phyloP scores from a whole-genome alignment of 1,140 invertebrate species.

The Danaus plexippus region DNA sequence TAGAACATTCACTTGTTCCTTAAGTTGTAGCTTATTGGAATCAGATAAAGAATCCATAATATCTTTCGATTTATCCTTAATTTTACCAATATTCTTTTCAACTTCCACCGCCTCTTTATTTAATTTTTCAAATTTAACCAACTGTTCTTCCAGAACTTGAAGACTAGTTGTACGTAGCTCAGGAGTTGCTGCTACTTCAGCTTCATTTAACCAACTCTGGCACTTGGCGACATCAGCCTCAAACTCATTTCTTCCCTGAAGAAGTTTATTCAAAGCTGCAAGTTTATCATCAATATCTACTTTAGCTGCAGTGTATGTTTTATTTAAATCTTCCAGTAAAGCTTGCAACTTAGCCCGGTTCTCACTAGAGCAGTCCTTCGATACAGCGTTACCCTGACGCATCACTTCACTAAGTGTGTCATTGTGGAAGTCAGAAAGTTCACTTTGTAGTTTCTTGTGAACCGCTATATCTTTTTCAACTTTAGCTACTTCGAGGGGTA shows the following conservation, averaged over 20 bases:
- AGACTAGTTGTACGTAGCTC: conserved; percentile 84
- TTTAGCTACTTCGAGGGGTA: conserved; percentile 80
- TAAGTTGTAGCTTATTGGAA: conserved; percentile 85
- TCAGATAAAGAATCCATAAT: conserved; percentile 87
- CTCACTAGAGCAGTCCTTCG: conserved; percentile 85
- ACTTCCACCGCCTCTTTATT: conserved; percentile 82
- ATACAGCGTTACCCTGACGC: conserved; percentile 81
- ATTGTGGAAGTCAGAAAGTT: conserved; percentile 85
- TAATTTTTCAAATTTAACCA: conserved; percentile 86
- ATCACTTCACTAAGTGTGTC: conserved; percentile 82
- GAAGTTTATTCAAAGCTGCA: conserved; percentile 78
- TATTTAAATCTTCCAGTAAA: conserved; percentile 78
- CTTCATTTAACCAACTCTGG: conserved; percentile 89
- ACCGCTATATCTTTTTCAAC: conserved; percentile 85
- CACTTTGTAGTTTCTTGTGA: conserved; percentile 80
- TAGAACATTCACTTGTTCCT: conserved; percentile 83
- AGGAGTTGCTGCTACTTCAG: conserved; percentile 85
- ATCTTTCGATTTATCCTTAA: conserved; percentile 84
- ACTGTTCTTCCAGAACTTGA: conserved; percentile 87
- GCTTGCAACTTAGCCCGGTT: conserved; percentile 78
- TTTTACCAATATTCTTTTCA: conserved; percentile 79
- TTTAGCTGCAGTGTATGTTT: conserved; percentile 79
- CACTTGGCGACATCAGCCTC: conserved; percentile 86
- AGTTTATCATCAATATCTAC: conserved; percentile 82
- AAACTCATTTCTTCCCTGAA: conserved; percentile 83